Percentiles rank a stretch among this genome's conserved stretches.
Conservation (phyloP, 2,113 vertebrate species). For the Hepsetus odoe region DNA sequence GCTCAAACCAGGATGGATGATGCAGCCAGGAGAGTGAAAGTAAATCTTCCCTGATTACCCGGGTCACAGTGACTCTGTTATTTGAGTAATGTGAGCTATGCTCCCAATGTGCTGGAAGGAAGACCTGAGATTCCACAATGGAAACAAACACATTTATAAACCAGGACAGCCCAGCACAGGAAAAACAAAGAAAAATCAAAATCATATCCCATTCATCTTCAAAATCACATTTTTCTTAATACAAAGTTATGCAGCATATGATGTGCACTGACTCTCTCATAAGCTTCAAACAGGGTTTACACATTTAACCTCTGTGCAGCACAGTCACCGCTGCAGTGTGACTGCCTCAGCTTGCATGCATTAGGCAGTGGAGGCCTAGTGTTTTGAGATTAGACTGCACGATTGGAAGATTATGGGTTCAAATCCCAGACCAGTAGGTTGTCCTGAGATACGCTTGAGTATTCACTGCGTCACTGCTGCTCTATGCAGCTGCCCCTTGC, state of each 20-base stretch:
- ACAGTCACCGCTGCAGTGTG: too few species aligned
- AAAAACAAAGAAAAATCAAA: neutral
- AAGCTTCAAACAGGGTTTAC: neutral
- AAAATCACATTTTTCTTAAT: neutral
- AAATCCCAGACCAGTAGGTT: too few species aligned
- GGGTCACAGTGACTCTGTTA: conserved; percentile 12
- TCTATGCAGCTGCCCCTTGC: too few species aligned
- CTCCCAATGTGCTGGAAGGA: neutral
- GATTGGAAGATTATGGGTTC: too few species aligned
- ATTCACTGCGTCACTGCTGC: too few species aligned
- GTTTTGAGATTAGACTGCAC: too few species aligned
- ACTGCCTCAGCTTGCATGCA: too few species aligned
- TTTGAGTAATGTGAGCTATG: conserved; percentile 41
- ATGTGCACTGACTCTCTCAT: neutral
- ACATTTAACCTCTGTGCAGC: too few species aligned
- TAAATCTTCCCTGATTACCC: conserved; percentile 35
- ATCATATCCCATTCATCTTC: neutral
- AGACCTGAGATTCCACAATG: conserved; percentile 3
- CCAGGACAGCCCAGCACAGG: neutral
- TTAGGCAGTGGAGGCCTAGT: too few species aligned
- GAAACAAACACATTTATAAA: conserved; percentile 23
- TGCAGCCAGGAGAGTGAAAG: conserved; percentile 7
- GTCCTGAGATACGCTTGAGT: too few species aligned
- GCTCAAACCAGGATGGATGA: conserved; percentile 4
- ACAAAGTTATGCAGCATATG: neutral